Evolutionary conservation across 2,888 invertebrate species (phyloP).

Genomic region (Drosophila maculinotata): DNA sequence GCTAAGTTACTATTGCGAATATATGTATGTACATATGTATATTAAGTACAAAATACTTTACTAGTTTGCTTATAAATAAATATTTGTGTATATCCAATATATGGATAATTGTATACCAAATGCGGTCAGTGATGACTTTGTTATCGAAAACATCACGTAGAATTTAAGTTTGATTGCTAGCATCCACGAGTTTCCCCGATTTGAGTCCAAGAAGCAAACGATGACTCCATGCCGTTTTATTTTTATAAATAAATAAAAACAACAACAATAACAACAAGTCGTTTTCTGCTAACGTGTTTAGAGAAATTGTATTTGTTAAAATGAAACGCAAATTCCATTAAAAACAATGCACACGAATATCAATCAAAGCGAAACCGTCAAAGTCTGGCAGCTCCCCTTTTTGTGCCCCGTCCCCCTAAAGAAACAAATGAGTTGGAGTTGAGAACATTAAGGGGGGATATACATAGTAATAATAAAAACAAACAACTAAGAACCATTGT

Average conservation of each 20-base stretch:
- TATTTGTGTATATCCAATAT: no score
- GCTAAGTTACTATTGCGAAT: no score
- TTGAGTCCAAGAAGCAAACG: slow-evolving; percentile 23
- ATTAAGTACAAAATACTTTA: no score
- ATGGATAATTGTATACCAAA: slow-evolving; percentile 10
- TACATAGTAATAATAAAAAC: slow-evolving; percentile 5
- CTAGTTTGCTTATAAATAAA: no score
- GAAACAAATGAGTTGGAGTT: slow-evolving; percentile 4
- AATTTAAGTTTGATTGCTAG: slow-evolving; percentile 16
- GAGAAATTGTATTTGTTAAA: slow-evolving; percentile 41
- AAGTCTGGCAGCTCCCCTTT: slow-evolving; percentile 20
- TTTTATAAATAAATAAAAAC: slow-evolving; percentile 27
- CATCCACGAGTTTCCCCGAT: neutral
- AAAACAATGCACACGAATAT: slow-evolving; percentile 63
- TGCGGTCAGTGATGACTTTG: slow-evolving; percentile 31
- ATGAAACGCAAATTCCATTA: slow-evolving; percentile 54
- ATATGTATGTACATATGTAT: neutral
- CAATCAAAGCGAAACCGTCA: slow-evolving; percentile 59
- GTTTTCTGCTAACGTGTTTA: slow-evolving; percentile 41
- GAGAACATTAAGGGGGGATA: slow-evolving; percentile 9
- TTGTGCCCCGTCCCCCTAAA: neutral
- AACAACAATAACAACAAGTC: slow-evolving; percentile 21
- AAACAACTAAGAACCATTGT: slow-evolving; percentile 13
- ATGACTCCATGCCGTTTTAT: slow-evolving; percentile 48
- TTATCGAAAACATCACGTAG: slow-evolving; percentile 19